Percentiles rank a stretch among this genome's conserved stretches.
These are phyloP conservation scores for Emys orbicularis DNA, from an alignment of 2,797 vertebrate species.

Conservation along the genomic window DNA sequence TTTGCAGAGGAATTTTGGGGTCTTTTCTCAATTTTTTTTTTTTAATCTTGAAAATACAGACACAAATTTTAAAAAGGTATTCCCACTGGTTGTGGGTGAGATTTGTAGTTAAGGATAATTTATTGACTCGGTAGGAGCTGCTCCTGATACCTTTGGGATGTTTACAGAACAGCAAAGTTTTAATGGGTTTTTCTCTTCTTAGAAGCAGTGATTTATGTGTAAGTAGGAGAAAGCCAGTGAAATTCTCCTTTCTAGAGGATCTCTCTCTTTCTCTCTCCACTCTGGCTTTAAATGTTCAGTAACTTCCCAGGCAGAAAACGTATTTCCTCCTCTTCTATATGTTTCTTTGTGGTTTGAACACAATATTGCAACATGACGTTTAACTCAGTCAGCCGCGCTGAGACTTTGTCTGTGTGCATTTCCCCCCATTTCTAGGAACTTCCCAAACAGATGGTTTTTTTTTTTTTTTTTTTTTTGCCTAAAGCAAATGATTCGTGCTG, in stretches of 20 bases:
- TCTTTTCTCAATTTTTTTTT: neutral
- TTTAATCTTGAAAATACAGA: neutral
- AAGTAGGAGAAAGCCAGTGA: neutral
- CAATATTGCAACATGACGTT: neutral
- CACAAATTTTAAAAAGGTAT: neutral
- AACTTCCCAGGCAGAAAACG: neutral
- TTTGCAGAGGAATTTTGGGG: neutral
- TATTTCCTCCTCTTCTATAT: neutral
- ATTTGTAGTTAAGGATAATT: neutral
- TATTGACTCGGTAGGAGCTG: neutral
- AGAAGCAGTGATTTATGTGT: neutral
- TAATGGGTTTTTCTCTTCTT: neutral
- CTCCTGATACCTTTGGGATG: neutral
- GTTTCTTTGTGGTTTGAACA: neutral
- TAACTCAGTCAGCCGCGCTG: neutral
- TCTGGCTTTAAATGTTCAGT: neutral
- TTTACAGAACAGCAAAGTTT: neutral
- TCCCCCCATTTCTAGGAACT: neutral
- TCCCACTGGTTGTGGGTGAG: neutral
- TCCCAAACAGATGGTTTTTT: neutral
- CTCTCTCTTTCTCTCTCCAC: neutral
- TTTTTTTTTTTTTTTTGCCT: neutral
- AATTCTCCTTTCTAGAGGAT: neutral
- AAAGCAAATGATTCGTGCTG: neutral
- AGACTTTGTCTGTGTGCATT: neutral